Evolutionary conservation across 2,888 invertebrate genomes (phyloP).

Genomic region (Proisotoma minuta): DNA sequence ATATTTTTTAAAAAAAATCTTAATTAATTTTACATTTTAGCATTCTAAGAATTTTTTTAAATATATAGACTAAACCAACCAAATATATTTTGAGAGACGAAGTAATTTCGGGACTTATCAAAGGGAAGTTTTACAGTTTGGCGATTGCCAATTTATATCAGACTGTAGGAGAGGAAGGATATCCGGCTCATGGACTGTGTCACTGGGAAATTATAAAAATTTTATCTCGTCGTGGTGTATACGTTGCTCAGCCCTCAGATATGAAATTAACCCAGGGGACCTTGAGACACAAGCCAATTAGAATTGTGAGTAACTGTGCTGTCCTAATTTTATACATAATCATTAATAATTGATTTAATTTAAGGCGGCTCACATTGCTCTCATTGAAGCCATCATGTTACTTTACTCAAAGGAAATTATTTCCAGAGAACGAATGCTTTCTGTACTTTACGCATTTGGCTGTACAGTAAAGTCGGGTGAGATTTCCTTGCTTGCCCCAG

Average conservation of each 20-base stretch:
- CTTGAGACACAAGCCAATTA: conserved; percentile 42
- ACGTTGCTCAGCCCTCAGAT: conserved; percentile 45
- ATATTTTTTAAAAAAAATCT: not conserved
- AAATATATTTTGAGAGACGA: conserved; percentile 39
- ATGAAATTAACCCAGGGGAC: conserved; percentile 46
- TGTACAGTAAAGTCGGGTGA: conserved; percentile 42
- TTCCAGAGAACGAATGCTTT: conserved; percentile 39
- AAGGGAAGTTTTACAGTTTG: conserved; percentile 42
- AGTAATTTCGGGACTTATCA: conserved; percentile 40
- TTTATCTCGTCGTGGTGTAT: conserved; percentile 41
- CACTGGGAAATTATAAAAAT: conserved; percentile 47
- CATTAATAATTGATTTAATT: conserved; percentile 11
- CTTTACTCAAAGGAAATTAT: conserved; percentile 44
- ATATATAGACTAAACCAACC: conserved; percentile 21
- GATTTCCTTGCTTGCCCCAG: too few relatives aligned
- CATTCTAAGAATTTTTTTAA: not conserved
- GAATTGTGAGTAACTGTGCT: conserved; percentile 35
- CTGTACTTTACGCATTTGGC: conserved; percentile 41
- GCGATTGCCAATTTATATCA: conserved; percentile 41
- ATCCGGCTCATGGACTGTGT: conserved; percentile 30
- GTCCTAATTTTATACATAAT: not conserved
- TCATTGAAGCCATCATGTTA: conserved; percentile 46
- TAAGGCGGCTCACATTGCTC: conserved; percentile 46
- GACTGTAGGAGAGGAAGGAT: conserved; percentile 23
- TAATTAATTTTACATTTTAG: conserved; percentile 19